These are phyloP conservation scores for Cotesia congregata DNA, from an alignment of 2,888 invertebrate genomes.

Conservation along the genomic window DNA sequence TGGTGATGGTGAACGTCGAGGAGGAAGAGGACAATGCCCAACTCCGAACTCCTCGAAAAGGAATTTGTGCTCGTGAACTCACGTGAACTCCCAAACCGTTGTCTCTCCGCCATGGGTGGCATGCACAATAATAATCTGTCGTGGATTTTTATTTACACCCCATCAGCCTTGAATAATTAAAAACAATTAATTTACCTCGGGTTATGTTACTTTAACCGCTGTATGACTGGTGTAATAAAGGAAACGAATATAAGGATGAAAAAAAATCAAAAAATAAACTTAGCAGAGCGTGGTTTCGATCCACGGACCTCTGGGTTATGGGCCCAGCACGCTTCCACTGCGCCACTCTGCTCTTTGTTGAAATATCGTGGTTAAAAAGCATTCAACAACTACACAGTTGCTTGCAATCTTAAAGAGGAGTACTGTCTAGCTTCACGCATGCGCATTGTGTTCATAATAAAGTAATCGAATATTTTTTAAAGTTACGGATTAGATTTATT, in stretches of 20 bases:
- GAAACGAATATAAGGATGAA: slow-evolving; percentile 4
- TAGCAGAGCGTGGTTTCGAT: slow-evolving; percentile 91
- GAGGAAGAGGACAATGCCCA: slow-evolving; percentile 37
- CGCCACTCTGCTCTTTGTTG: slow-evolving; percentile 79
- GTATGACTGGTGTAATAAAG: not conserved
- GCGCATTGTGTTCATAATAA: too few species aligned
- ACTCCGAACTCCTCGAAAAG: slow-evolving; percentile 41
- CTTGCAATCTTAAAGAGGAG: too few species aligned
- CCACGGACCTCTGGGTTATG: slow-evolving; percentile 94
- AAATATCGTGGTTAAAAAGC: not conserved
- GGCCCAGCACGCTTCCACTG: slow-evolving; percentile 89
- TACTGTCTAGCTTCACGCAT: too few species aligned
- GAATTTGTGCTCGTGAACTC: slow-evolving; percentile 62
- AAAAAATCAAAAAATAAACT: slow-evolving; percentile 41
- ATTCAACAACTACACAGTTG: too few species aligned
- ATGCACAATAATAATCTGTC: slow-evolving; percentile 7
- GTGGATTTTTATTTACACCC: slow-evolving; percentile 21
- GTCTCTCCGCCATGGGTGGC: slow-evolving; percentile 45
- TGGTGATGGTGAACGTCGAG: not conserved
- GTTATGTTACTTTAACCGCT: not conserved
- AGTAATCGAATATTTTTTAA: too few species aligned
- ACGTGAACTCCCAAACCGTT: slow-evolving; percentile 60
- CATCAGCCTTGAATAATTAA: slow-evolving; percentile 15
- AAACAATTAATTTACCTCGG: slow-evolving; percentile 16
- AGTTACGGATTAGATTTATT: too few species aligned